Percentiles rank a stretch among this genome's conserved stretches.
These are phyloP conservation scores for Callionymus lyra DNA, from an alignment of 2,113 vertebrate genomes.

Conservation along the genomic window DNA sequence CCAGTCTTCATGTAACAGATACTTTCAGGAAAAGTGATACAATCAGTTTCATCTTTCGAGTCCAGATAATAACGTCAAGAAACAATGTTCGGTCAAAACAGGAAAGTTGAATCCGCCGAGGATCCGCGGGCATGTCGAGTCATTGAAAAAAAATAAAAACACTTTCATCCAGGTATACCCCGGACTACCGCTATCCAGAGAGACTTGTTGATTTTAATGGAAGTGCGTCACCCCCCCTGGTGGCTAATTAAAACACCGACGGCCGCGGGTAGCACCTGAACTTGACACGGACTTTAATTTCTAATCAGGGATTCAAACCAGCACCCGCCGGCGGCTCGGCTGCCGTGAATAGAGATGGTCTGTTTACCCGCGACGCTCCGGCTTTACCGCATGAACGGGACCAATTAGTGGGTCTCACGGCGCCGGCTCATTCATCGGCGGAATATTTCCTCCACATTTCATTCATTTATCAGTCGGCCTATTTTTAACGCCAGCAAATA, in stretches of 20 bases:
- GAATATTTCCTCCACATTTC: conserved; percentile 42
- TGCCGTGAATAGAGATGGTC: conserved; percentile 50
- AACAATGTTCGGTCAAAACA: too few species aligned
- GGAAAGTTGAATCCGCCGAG: too few species aligned
- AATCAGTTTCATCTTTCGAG: too few species aligned
- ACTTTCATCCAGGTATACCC: too few species aligned
- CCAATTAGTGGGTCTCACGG: conserved; percentile 51
- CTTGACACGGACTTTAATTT: conserved; percentile 57
- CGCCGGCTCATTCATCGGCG: conserved; percentile 33
- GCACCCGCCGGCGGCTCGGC: conserved; percentile 13
- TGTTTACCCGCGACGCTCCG: conserved; percentile 55
- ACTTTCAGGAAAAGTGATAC: too few species aligned
- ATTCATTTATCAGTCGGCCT: conserved; percentile 23
- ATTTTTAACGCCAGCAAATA: conserved; percentile 14
- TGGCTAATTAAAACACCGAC: conserved; percentile 40
- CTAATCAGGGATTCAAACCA: conserved; percentile 56
- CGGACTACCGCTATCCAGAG: conserved; percentile 14
- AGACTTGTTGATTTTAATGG: conserved; percentile 32
- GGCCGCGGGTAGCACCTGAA: conserved; percentile 47
- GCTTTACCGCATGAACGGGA: conserved; percentile 55
- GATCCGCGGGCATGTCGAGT: conserved; percentile 38
- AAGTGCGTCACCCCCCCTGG: conserved; percentile 29
- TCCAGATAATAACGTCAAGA: too few species aligned
- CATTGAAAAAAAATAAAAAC: too few species aligned
- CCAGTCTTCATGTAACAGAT: conserved; percentile 9